Evolutionary conservation across 1,140 invertebrate genomes (phyloP), one percentile per base, ranked within the genome.

Genomic region (Drosophila willistoni): DNA sequence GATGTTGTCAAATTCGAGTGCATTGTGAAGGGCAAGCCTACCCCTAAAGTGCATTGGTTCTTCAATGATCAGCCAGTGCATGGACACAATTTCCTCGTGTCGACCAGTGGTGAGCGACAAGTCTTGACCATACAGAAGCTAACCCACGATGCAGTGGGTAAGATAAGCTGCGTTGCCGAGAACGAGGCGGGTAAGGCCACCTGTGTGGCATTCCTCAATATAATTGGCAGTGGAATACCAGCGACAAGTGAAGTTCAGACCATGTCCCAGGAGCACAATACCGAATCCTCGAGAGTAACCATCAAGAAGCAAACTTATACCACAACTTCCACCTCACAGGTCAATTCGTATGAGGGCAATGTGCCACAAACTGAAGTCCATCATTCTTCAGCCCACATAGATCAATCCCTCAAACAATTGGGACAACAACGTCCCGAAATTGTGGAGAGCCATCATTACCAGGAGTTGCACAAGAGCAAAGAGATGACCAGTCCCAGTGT

Each of bases 1-100:
- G 97, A 98, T 83, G 95, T 97, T 82, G 96, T 97, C 14, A 94
- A 95, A 79, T 94, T 99, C 56, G 95, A 93, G 66, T 97, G 96
- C 85, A 93, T 95, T 75, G 94, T 97, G 42, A 93, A 93, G 73
- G 97, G 96, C 19, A 95, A 95, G 92, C 97, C 97, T 3, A 96
- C 93, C 39, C 97, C 97, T 3, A 95, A 95, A 90, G 94, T 98
- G 7, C 93, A 95, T 68, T 98, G 97, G 97, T 96, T 94, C 79
- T 96, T 96, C 81, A 95, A 97, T 79, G 94, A 94, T 17, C 93
- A 94, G 78, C 94, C 94, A 12, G 94, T 98, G 57, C 94, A 94
- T 60, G 95, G 95, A n/a, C 94, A 94, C 77, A 94, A 96, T 73
- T 96, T 96, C 82, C 91, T 95, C 13, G 93, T 95, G 13, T 95